These are phyloP conservation scores for Trogon melanurus DNA, from an alignment of 2,113 vertebrate species.

Conservation along the genomic window DNA sequence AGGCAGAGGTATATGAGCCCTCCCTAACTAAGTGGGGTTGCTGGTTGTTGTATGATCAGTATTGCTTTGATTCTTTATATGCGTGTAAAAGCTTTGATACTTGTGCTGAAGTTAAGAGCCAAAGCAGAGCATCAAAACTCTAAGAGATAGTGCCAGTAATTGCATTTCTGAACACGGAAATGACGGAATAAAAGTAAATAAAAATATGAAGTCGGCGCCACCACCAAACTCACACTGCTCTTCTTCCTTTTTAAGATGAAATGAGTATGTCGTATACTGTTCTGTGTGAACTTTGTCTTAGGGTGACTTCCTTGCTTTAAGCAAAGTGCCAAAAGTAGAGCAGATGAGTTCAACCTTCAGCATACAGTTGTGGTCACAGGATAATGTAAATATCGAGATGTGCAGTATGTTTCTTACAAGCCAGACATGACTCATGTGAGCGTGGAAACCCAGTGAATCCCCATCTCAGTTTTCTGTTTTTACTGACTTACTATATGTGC, in stretches of 20 bases:
- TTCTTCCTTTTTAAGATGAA: background rate
- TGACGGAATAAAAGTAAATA: background rate
- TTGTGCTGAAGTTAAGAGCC: background rate
- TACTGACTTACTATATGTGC: fast-evolving
- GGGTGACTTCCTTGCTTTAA: background rate
- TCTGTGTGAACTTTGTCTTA: background rate
- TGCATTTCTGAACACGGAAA: background rate
- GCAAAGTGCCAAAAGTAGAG: background rate
- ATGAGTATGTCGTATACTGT: background rate
- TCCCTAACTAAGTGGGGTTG: background rate
- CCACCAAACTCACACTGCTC: background rate
- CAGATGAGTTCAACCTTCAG: background rate
- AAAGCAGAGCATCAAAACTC: background rate
- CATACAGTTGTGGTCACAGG: background rate
- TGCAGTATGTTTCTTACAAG: background rate
- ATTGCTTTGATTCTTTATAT: background rate
- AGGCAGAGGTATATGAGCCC: background rate
- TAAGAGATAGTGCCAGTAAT: background rate
- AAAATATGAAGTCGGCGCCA: background rate
- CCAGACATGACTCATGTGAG: background rate
- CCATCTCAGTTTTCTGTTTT: background rate
- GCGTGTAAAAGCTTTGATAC: background rate
- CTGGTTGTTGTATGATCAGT: background rate
- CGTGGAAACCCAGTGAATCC: background rate
- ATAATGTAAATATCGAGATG: background rate